Conservation (phyloP, 2,113 vertebrate genomes). For the Asarcornis scutulata region DNA sequence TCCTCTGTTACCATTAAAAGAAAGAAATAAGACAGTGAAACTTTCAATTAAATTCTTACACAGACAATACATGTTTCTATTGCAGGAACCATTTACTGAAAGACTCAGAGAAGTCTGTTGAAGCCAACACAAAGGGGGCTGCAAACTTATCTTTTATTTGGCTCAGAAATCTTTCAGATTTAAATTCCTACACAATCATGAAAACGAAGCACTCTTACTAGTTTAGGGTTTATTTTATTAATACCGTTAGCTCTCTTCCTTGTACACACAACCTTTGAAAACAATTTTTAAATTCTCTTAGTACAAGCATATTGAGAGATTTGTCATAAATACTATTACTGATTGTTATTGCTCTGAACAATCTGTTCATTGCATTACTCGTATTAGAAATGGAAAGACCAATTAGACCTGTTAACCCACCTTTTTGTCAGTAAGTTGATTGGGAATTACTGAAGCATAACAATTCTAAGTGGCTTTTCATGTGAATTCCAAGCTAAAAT, state of each 20-base stretch:
- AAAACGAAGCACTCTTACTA: not conserved
- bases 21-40: not conserved
- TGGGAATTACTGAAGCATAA: conserved; percentile 58
- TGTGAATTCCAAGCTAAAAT: conserved; percentile 56
- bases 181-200: not conserved
- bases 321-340: conserved; percentile 51
- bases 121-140: not conserved
- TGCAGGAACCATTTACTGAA: not conserved
- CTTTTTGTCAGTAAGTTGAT: conserved; percentile 66
- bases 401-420: conserved; percentile 67
- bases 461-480: conserved; percentile 65
- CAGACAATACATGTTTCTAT: not conserved
- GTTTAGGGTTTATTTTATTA: not conserved
- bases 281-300: conserved; percentile 5
- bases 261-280: not conserved
- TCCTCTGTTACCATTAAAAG: not conserved
- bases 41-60: not conserved
- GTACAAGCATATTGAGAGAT: conserved; percentile 41
- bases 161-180: not conserved
- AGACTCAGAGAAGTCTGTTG: not conserved
- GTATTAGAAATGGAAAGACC: conserved; percentile 64
- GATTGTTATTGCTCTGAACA: conserved; percentile 53
- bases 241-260: not conserved
- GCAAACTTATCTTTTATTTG: not conserved
- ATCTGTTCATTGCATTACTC: conserved; percentile 51